Conservation (phyloP, 2,113 vertebrate species). For the Laticauda laticaudata region DNA sequence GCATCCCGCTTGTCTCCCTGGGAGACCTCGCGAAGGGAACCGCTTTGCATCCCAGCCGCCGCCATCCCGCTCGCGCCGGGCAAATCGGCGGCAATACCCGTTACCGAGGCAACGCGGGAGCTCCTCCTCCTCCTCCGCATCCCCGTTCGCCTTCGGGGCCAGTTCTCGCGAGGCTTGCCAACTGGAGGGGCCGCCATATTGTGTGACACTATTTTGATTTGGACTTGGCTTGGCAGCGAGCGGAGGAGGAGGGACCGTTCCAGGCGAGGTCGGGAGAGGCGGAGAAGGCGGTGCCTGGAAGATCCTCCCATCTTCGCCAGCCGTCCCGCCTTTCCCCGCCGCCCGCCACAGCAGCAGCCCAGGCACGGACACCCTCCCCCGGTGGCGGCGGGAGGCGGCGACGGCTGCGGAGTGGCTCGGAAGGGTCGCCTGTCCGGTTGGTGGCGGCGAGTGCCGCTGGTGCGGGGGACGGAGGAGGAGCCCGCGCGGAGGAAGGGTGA, state of each 20-base stretch:
- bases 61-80: neutral
- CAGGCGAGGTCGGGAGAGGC: neutral
- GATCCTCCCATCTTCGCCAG: constrained; percentile 26
- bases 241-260: neutral
- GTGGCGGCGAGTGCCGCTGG: constrained; percentile 44
- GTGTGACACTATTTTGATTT: neutral
- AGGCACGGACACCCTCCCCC: constrained; percentile 38
- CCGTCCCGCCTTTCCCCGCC: constrained; percentile 50
- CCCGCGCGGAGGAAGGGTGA: constrained; percentile 1
- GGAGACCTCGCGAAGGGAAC: neutral
- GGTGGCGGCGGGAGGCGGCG: constrained; percentile 40
- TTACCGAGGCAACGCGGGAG: neutral
- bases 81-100: neutral
- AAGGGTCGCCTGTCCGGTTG: constrained; percentile 55
- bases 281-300: constrained; percentile 60
- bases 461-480: constrained; percentile 7
- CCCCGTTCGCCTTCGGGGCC: neutral
- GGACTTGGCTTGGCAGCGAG: neutral
- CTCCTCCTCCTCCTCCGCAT: neutral
- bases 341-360: constrained; percentile 59
- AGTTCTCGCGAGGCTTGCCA: neutral
- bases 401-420: constrained; percentile 60
- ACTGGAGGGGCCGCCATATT: neutral
- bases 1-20: neutral
- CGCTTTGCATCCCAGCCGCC: neutral